These are phyloP conservation scores for Melolontha melolontha DNA, from an alignment of 2,888 invertebrate genomes.

Conservation along the genomic window DNA sequence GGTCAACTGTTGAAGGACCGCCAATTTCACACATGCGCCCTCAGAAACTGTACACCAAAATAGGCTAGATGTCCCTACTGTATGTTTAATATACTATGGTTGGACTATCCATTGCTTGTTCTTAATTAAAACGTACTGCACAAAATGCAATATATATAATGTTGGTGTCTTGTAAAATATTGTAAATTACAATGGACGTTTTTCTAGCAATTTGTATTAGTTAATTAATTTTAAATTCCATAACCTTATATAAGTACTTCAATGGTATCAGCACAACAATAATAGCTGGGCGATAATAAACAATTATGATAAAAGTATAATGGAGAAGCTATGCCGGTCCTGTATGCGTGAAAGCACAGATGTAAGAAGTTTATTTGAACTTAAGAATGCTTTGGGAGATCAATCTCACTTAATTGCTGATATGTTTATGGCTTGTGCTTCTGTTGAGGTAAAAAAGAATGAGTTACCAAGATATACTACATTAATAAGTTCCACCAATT, in stretches of 20 bases:
- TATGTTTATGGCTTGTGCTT: conserved; percentile 64
- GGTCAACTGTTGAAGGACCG: too few relatives aligned
- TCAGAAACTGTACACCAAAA: too few relatives aligned
- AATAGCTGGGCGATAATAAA: conserved; percentile 37
- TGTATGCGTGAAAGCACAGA: conserved; percentile 61
- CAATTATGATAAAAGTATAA: conserved; percentile 41
- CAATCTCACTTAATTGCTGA: conserved; percentile 60
- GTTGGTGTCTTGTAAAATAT: too few relatives aligned
- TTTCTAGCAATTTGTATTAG: background rate
- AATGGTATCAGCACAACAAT: background rate
- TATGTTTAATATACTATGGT: too few relatives aligned
- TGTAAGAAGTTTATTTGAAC: conserved; percentile 63
- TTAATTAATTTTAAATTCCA: conserved; percentile 17
- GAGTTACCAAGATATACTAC: background rate
- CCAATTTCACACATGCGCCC: too few relatives aligned
- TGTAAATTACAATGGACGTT: conserved; percentile 28
- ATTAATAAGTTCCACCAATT: conserved; percentile 22
- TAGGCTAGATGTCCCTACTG: too few relatives aligned
- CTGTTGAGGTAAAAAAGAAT: conserved; percentile 59
- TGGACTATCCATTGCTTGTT: too few relatives aligned
- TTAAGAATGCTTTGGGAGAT: conserved; percentile 55
- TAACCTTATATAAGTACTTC: background rate
- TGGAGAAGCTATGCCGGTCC: conserved; percentile 64
- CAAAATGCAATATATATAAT: too few relatives aligned
- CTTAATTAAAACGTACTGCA: too few relatives aligned